Conservation (phyloP, 2,113 vertebrate genomes). For the Panthera leo region DNA sequence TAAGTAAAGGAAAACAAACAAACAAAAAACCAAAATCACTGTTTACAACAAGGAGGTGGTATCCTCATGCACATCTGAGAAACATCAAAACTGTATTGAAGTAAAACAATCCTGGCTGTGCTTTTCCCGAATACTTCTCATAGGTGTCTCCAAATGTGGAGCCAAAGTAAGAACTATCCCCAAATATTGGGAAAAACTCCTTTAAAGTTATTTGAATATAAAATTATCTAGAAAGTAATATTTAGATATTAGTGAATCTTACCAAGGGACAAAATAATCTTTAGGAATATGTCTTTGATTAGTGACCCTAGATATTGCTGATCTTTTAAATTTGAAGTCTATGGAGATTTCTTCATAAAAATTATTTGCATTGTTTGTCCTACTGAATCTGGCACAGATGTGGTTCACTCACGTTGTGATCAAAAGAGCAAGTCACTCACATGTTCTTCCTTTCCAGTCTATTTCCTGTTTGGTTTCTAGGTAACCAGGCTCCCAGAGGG, state of each 20-base stretch:
- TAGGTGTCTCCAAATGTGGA: neutral
- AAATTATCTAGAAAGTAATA: neutral
- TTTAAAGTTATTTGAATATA: neutral
- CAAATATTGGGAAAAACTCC: neutral
- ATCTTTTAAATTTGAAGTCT: slow-evolving; percentile 7
- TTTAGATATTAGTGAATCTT: slow-evolving; percentile 7
- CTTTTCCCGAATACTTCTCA: neutral
- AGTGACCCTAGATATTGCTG: neutral
- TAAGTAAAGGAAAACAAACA: neutral
- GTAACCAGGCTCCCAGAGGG: neutral
- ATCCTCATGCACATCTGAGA: neutral
- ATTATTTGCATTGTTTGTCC: neutral
- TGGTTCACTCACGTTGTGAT: neutral
- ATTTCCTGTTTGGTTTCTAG: slow-evolving; percentile 53
- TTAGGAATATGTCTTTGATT: neutral
- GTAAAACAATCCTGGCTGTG: neutral
- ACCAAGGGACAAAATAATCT: neutral
- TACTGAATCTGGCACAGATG: neutral
- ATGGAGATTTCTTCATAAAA: slow-evolving; percentile 9
- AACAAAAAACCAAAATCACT: neutral
- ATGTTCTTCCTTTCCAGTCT: neutral
- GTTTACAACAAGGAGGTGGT: neutral
- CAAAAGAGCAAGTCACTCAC: neutral
- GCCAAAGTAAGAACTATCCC: neutral
- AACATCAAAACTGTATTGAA: neutral